Conservation (phyloP, 2,113 vertebrate genomes). For the Tinamus guttatus region DNA sequence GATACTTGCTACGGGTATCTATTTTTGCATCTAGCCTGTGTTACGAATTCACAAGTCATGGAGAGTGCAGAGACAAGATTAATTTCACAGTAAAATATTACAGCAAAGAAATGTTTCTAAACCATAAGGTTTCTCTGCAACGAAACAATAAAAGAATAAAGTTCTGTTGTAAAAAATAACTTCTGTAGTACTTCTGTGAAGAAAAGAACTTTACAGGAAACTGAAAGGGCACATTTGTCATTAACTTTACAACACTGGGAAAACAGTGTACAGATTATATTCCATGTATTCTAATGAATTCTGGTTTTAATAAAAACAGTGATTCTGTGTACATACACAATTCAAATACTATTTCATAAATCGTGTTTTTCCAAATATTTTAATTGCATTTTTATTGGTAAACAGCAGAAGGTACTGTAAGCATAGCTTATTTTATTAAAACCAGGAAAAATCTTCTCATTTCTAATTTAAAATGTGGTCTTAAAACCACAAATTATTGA, state of each 20-base stretch:
- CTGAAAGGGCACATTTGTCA: not conserved
- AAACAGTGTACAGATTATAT: not conserved
- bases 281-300: not conserved
- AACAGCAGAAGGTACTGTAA: constrained; percentile 35
- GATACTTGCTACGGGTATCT: not conserved
- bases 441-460: constrained; percentile 19
- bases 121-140: not conserved
- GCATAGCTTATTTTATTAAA: constrained; percentile 34
- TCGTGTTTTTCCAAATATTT: constrained; percentile 24
- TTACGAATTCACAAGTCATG: not conserved
- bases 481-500: constrained; percentile 37
- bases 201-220: not conserved
- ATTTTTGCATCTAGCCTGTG: not conserved
- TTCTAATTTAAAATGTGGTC: constrained; percentile 5
- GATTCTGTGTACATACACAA: not conserved
- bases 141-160: not conserved
- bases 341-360: constrained; percentile 13
- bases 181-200: not conserved
- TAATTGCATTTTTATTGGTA: constrained; percentile 32
- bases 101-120: not conserved
- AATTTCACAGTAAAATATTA: not conserved
- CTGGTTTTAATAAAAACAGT: constrained; percentile 28
- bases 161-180: not conserved
- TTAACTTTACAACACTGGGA: not conserved
- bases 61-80: not conserved